Conservation (phyloP, 2,888 invertebrate genomes). For the Machimus rusticus region DNA sequence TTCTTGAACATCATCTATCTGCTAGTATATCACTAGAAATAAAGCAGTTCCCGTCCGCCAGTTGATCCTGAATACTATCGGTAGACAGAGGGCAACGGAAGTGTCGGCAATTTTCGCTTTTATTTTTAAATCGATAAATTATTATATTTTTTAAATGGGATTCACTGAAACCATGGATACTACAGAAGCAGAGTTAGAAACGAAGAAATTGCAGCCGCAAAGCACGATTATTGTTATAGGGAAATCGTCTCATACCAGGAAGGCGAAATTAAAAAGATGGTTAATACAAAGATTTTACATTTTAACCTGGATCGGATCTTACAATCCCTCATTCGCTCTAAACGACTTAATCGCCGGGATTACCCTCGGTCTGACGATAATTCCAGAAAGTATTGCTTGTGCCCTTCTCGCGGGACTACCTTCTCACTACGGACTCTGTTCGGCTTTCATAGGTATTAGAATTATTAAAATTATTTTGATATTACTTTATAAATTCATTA, state of each 20-base stretch:
- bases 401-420: constrained; percentile 84
- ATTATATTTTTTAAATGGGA: not conserved
- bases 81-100: not conserved
- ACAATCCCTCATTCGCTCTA: constrained; percentile 64
- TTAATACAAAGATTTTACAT: constrained; percentile 48
- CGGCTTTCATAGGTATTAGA: constrained; percentile 78
- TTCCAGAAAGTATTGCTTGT: constrained; percentile 95
- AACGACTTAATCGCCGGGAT: constrained; percentile 87
- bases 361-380: constrained; percentile 88
- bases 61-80: constrained; percentile 18
- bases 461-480: not conserved
- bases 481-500: not conserved
- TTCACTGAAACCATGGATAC: not conserved
- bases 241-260: not conserved
- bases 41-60: not conserved
- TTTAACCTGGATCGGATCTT: constrained; percentile 58
- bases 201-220: not conserved
- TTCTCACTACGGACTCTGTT: constrained; percentile 91
- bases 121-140: not conserved
- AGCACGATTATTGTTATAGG: not conserved
- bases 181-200: not conserved
- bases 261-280: constrained; percentile 13
- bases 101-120: not conserved
- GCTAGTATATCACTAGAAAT: not conserved
- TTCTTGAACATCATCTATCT: not conserved